Evolutionary conservation across 2,888 invertebrate genomes (phyloP).

Genomic region (Pollenia amentaria): DNA sequence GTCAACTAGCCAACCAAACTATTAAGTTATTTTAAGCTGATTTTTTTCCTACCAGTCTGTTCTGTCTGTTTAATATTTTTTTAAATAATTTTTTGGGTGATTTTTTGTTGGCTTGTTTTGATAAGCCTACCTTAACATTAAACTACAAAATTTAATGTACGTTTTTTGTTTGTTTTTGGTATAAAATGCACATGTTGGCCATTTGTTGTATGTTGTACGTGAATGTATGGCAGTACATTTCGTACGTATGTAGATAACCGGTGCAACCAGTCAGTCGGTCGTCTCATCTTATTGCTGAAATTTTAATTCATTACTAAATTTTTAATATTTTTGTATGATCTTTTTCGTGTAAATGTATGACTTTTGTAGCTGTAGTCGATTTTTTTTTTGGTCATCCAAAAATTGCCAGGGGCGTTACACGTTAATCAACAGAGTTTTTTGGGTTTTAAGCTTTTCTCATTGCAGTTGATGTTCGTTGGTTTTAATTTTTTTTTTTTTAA

Average conservation of each 20-base stretch:
- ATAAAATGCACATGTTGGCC: conserved; percentile 74
- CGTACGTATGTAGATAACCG: conserved; percentile 52
- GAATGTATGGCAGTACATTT: background rate
- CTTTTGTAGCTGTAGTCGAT: conserved; percentile 26
- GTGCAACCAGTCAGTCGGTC: conserved; percentile 65
- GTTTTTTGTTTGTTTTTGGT: background rate
- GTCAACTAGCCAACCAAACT: conserved; percentile 25
- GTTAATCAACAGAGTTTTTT: conserved; percentile 57
- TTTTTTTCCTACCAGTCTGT: background rate
- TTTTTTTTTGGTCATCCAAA: conserved; percentile 67
- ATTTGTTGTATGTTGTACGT: conserved; percentile 67
- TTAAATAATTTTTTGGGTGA: conserved; percentile 1
- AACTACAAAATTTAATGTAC: conserved; percentile 78
- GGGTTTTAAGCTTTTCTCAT: conserved; percentile 12
- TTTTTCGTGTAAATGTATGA: conserved; percentile 46
- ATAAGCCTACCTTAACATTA: conserved; percentile 83
- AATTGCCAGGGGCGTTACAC: conserved; percentile 70
- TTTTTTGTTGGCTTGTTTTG: background rate
- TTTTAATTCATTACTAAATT: conserved; percentile 45
- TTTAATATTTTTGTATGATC: conserved; percentile 63
- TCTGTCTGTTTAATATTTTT: conserved; percentile 31
- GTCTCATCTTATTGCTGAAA: conserved; percentile 53
- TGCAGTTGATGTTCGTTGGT: conserved; percentile 18
- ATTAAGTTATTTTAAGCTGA: conserved; percentile 9
- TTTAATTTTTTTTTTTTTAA: conserved; percentile 17